Base-by-base conservation (phyloP, 2,797 vertebrate genomes). In the Staurois parvus region DNA sequence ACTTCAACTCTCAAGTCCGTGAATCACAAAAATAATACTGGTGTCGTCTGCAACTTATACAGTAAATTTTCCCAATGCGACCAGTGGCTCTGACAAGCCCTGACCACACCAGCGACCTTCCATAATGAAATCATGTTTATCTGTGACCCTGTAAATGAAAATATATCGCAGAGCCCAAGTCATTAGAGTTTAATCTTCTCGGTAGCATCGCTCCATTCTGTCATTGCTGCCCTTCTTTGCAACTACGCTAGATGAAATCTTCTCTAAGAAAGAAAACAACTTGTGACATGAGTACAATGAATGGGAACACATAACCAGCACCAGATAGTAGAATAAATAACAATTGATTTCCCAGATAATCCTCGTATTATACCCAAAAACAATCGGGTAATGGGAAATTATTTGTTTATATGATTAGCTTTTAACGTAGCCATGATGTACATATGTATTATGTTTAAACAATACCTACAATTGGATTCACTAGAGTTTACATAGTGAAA, bases 111-210 rank as follows among this genome's bases (percentile, higher is more conserved):
- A 66, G 11, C 29, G 12, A 66, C 64, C 64, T 66, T 29, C 64
- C 28, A 66, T 72, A 40, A 72, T 37, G 32, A 72, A 72, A 72
- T n/a, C 70, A 26, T 72, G 24, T 72, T 59, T 59, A 72, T 72
- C 10, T 13, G 10, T 42, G 32, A n/a, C n/a, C 24, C 62, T 28
- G 45, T 21, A 45, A 78, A 37, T 42, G 11, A 66, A 66, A 67
- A 70, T 37, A 37, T 26, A 10, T 24, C 12, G 34, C n/a, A 24
- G 13, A 21, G 64, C 26, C 45, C 29, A 21, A 59, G 26, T 66
- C 28, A 45, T 19, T 68, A 0, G 12, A 30, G 40, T 64, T 67
- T 66, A 79, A n/a, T 19, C 29, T 62, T 34, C 75, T 40, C n/a
- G 24, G 74, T 24, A 30, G 24, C 24, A 42, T 70, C 32, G 21